Percentiles rank a stretch among this genome's conserved stretches.
Evolutionary conservation across 1,140 invertebrate genomes (phyloP).

Genomic region (Tribolium castaneum): DNA sequence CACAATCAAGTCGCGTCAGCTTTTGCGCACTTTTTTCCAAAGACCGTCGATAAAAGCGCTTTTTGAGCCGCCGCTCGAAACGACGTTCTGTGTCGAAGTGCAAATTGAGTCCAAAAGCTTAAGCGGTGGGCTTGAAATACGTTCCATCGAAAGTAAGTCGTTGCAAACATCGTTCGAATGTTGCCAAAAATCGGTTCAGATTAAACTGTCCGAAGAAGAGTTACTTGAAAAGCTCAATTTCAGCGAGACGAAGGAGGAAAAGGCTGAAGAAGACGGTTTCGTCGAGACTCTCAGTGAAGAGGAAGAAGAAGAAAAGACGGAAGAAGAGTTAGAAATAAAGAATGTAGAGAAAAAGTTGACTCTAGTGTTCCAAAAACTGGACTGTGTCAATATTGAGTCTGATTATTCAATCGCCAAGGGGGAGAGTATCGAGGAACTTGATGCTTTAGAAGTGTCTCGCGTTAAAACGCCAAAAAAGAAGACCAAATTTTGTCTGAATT

Average conservation of each 20-base stretch:
- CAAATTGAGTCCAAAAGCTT: slow-evolving; percentile 1
- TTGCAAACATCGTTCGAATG: slow-evolving; percentile 4
- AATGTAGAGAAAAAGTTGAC: too few relatives aligned
- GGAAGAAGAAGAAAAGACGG: not conserved
- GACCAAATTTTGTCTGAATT: slow-evolving; percentile 45
- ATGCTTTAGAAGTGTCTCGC: too few relatives aligned
- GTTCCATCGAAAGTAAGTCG: slow-evolving; percentile 19
- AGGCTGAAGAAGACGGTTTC: not conserved
- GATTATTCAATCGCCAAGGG: too few relatives aligned
- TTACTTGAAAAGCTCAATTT: not conserved
- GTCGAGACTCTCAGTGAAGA: not conserved
- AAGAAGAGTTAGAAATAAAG: not conserved
- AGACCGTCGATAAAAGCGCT: slow-evolving; percentile 46
- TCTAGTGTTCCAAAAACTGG: too few relatives aligned
- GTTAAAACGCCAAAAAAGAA: slow-evolving; percentile 24
- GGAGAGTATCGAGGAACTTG: too few relatives aligned
- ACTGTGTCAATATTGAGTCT: too few relatives aligned
- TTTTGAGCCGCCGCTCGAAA: slow-evolving; percentile 37
- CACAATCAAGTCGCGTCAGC: slow-evolving; percentile 46
- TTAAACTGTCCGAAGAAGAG: slow-evolving; percentile 3
- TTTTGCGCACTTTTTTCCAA: slow-evolving; percentile 49
- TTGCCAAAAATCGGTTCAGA: slow-evolving; percentile 6
- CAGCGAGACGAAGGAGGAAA: not conserved
- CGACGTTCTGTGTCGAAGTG: not conserved
- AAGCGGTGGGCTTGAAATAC: not conserved